Conservation (phyloP, 1,140 invertebrate species). For the Aradophagus sp. region DNA sequence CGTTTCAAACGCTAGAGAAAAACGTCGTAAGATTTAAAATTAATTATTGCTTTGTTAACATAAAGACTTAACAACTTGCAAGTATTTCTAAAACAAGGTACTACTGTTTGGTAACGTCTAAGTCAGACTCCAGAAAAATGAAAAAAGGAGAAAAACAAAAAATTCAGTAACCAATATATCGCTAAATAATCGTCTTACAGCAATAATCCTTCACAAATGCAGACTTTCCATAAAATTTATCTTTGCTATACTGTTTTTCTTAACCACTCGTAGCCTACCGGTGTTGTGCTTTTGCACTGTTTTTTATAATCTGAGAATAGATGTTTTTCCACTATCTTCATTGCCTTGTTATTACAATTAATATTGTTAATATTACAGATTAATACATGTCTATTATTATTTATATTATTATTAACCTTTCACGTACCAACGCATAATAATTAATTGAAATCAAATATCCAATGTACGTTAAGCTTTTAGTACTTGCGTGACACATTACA, state of each 20-base stretch:
- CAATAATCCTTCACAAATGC: too few relatives aligned
- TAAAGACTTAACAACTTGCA: background rate
- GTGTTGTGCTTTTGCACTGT: slow-evolving; percentile 39
- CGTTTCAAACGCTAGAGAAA: too few relatives aligned
- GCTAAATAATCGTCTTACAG: too few relatives aligned
- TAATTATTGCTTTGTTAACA: too few relatives aligned
- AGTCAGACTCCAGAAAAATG: slow-evolving; percentile 42
- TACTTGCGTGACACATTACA: too few relatives aligned
- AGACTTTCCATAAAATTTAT: slow-evolving; percentile 36
- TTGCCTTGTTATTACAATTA: slow-evolving; percentile 46
- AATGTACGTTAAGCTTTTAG: too few relatives aligned
- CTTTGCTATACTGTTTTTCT: slow-evolving; percentile 32
- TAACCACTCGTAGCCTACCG: slow-evolving; percentile 35
- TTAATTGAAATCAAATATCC: too few relatives aligned
- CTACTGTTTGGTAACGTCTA: slow-evolving; percentile 19
- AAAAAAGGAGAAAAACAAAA: too few relatives aligned
- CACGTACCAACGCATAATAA: background rate
- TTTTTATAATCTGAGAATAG: slow-evolving; percentile 31
- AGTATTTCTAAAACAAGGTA: slow-evolving; percentile 30
- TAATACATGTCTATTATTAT: slow-evolving; percentile 39
- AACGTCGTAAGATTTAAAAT: too few relatives aligned
- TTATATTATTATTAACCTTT: slow-evolving; percentile 29
- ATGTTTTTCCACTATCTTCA: slow-evolving; percentile 33
- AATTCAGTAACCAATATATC: too few relatives aligned
- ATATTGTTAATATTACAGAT: slow-evolving; percentile 45